Percentiles rank a stretch among this genome's conserved stretches.
Evolutionary conservation across 2,113 vertebrate genomes (phyloP).

Genomic region (Terrapene triunguis): DNA sequence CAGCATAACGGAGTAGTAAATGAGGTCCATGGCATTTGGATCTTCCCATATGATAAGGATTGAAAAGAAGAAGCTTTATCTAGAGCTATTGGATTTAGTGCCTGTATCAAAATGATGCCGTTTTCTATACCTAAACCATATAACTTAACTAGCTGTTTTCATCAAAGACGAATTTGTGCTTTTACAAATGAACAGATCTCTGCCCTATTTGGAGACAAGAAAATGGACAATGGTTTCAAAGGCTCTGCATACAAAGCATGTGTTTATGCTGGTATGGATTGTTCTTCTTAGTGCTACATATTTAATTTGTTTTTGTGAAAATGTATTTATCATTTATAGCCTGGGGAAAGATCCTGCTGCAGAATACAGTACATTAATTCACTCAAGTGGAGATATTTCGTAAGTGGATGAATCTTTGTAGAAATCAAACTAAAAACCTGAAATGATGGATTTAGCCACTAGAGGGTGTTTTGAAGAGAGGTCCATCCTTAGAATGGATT

Average conservation of each 20-base stretch:
- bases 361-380: constrained; percentile 30
- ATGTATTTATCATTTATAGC: neutral
- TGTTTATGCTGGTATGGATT: constrained; percentile 35
- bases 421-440: neutral
- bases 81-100: constrained; percentile 12
- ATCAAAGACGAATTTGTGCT: neutral
- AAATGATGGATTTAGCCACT: neutral
- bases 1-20: neutral
- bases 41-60: neutral
- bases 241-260: neutral
- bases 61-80: neutral
- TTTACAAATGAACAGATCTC: neutral
- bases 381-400: neutral
- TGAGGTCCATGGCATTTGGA: neutral
- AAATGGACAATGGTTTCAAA: neutral
- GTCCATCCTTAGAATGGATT: neutral
- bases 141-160: constrained; percentile 11
- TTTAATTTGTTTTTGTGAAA: neutral
- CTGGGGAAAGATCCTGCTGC: neutral
- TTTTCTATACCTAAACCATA: constrained; percentile 6
- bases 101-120: neutral
- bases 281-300: constrained; percentile 23
- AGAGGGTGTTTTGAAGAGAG: neutral
- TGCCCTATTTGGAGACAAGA: neutral
- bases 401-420: neutral